Evolutionary conservation across 2,113 vertebrate species (phyloP), one percentile per base, ranked within the genome.

Genomic region (Pedetes capensis): DNA sequence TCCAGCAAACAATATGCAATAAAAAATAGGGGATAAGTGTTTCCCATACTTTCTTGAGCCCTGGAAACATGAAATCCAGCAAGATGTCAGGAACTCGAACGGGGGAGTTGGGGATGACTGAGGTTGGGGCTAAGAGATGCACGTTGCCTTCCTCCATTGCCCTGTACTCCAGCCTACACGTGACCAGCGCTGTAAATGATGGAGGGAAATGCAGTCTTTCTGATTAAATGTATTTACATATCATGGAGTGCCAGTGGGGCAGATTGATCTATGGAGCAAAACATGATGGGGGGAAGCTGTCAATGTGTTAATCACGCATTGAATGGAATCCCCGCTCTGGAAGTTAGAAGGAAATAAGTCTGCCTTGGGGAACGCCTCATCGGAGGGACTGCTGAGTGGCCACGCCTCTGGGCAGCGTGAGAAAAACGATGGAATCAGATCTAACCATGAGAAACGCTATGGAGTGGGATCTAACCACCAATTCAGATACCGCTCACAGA

Each of bases 341-440:
- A 87, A 79, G 72, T 42, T 12, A 87, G 53, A 55, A 76, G 94
- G 57, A 79, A 86, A 68, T 42, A 71, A 93, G 83, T 88, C 75
- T 61, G 11, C 55, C 53, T 68, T n/a, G 34, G 39, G 22, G 8
- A 87, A 64, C 68, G n/a, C n/a, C 8, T 4, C 4, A 6, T 37
- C 20, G 44, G 2, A 4, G 39, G 27, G 42, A 12, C 29, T 74
- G 20, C 4, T n/a, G 44, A 8, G 49, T 32, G 44, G 29, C 53
- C 59, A 44, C 1, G 8, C 18, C n/a, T 83, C 51, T 44, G 68
- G 47, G 39, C 6, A 71, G 20, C 8, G 5, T 57, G 8, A 10
- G 32, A 42, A 27, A 16, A 14, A 29, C 10, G 18, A 9, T 34
- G 23, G 10, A 29, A 37, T 51, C 2, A 6, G 16, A 63, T 27